These are phyloP conservation scores for Pempheris klunzingeri DNA, from an alignment of 2,797 vertebrate genomes.

Conservation along the genomic window DNA sequence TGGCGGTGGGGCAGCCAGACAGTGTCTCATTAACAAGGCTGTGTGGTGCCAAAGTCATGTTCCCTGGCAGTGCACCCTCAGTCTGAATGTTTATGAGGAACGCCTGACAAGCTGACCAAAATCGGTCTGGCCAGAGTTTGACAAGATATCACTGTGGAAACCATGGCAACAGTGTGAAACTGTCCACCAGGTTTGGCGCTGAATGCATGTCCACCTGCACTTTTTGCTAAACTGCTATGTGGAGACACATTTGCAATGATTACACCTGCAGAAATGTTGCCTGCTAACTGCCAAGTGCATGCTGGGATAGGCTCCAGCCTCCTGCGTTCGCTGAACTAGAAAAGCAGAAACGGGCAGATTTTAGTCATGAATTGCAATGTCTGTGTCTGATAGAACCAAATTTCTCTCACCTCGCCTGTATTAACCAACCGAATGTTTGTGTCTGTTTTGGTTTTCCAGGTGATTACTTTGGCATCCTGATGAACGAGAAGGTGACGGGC, in stretches of 20 bases:
- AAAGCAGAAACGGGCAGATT: not conserved
- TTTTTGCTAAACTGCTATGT: not conserved
- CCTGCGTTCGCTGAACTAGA: not conserved
- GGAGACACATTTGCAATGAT: not conserved
- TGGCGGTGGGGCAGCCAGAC: constrained; percentile 18
- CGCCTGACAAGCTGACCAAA: not conserved
- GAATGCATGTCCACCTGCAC: not conserved
- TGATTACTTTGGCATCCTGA: constrained; percentile 96
- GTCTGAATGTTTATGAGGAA: constrained; percentile 32
- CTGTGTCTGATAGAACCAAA: not conserved
- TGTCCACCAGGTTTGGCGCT: not conserved
- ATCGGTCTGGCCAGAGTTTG: constrained; percentile 14
- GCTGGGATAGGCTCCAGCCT: constrained; percentile 2
- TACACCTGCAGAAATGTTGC: not conserved
- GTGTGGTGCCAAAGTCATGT: constrained; percentile 34
- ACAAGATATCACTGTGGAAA: not conserved
- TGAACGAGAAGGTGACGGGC: constrained; percentile 91
- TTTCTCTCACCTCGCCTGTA: not conserved
- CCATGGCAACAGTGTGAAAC: constrained; percentile 19
- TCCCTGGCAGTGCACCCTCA: constrained; percentile 1
- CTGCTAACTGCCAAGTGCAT: not conserved
- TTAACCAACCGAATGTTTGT: constrained; percentile 11
- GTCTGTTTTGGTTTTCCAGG: constrained; percentile 78
- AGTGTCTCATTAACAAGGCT: constrained; percentile 14
- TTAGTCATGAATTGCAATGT: not conserved